A percentile compares a stretch with the other conserved stretches of the same genome.
Evolutionary conservation across 2,888 invertebrate species (phyloP).

Genomic region (Machimus atricapillus): DNA sequence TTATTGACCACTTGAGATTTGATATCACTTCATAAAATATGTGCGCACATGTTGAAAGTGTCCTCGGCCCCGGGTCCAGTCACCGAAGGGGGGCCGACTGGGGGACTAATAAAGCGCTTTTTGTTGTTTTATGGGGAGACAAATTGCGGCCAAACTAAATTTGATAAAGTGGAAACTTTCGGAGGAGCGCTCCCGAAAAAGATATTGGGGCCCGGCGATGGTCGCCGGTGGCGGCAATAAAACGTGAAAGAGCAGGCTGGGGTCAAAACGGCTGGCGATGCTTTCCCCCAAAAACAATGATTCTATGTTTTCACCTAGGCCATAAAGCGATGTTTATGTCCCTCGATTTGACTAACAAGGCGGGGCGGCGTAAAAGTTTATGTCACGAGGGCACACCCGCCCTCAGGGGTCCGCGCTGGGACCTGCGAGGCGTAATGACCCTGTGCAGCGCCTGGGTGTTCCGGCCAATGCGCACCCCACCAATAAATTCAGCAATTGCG

Average conservation of each 20-base stretch:
- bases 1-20: conserved; percentile 47
- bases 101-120: conserved; percentile 42
- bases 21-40: conserved; percentile 47
- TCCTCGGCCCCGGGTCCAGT: conserved; percentile 15
- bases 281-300: not conserved
- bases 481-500: not conserved
- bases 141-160: conserved; percentile 46
- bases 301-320: conserved; percentile 13
- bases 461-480: not conserved
- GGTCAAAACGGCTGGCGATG: not conserved
- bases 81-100: not conserved
- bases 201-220: not conserved
- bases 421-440: not conserved
- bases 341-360: conserved; percentile 34
- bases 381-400: not conserved
- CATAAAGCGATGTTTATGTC: conserved; percentile 24
- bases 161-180: conserved; percentile 44
- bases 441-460: not conserved
- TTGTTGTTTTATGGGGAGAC: conserved; percentile 43
- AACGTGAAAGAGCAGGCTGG: not conserved
- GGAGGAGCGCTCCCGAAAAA: conserved; percentile 7
- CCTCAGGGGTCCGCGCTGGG: not conserved
- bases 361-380: conserved; percentile 16
- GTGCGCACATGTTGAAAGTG: conserved; percentile 46
- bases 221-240: conserved; percentile 2